Percentiles rank a stretch among this genome's conserved stretches.
phyloP scores from a whole-genome alignment of 2,888 invertebrate genomes.

The Acrobasis suavella region DNA sequence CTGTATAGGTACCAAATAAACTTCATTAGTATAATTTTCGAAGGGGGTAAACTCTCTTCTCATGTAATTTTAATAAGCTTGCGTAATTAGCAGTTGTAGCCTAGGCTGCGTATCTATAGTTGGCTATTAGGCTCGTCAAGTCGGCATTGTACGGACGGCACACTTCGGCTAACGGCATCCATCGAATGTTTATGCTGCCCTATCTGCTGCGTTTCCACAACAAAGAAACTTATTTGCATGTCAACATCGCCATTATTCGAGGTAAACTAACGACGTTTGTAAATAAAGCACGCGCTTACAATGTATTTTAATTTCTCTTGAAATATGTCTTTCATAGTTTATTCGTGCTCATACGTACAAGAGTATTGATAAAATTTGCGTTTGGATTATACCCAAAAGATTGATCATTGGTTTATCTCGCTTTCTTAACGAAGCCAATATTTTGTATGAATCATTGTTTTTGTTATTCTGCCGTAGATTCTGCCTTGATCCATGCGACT shows the following conservation, averaged over 20 bases:
- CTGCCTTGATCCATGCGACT: not conserved
- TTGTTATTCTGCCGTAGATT: conserved; percentile 1
- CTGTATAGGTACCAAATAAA: not conserved
- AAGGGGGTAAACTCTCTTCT: conserved; percentile 17
- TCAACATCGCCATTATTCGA: conserved; percentile 42
- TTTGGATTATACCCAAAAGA: conserved; percentile 8
- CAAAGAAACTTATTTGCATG: conserved; percentile 55
- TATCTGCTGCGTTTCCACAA: conserved; percentile 27
- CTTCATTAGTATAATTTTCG: conserved; percentile 7
- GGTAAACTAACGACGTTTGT: conserved; percentile 22
- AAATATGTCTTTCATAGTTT: not conserved
- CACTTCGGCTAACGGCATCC: conserved; percentile 53
- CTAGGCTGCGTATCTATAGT: conserved; percentile 9
- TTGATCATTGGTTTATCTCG: not conserved
- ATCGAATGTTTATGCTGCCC: conserved; percentile 50
- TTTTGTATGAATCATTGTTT: conserved; percentile 9
- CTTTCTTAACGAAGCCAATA: not conserved
- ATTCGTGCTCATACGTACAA: not conserved
- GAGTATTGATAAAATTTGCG: conserved; percentile 6
- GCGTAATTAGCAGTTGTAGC: conserved; percentile 20
- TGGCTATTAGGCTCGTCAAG: conserved; percentile 38
- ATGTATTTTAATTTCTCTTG: conserved; percentile 15
- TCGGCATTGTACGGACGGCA: conserved; percentile 51
- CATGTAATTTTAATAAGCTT: conserved; percentile 22
- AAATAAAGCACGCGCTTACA: conserved; percentile 17